Evolutionary conservation across 2,888 invertebrate genomes (phyloP).

Genomic region (Prosapia bicincta): DNA sequence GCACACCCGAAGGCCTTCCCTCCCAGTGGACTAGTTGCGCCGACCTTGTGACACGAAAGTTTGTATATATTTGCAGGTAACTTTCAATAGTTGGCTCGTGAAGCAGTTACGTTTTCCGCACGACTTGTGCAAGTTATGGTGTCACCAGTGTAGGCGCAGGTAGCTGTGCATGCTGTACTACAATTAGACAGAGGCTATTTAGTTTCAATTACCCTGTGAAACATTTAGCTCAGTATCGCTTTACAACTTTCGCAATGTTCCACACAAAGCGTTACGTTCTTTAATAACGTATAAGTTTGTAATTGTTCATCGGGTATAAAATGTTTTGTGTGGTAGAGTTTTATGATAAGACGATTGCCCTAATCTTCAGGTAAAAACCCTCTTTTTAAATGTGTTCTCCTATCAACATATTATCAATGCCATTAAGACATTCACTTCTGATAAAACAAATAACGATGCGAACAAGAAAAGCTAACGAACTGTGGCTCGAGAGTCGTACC

Average conservation of each 20-base stretch:
- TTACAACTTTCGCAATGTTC: too few species aligned
- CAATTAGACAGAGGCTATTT: not conserved
- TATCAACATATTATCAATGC: not conserved
- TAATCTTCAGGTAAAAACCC: too few species aligned
- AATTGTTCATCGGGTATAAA: too few species aligned
- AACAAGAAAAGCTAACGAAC: too few species aligned
- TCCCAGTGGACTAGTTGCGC: not conserved
- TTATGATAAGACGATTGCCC: too few species aligned
- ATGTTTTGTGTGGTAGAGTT: too few species aligned
- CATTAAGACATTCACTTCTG: not conserved
- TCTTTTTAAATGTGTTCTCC: not conserved
- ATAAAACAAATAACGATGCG: not conserved
- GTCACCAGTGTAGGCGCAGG: not conserved
- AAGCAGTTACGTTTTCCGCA: not conserved
- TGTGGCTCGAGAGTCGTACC: too few species aligned
- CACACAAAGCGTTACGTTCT: too few species aligned
- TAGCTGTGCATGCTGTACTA: not conserved
- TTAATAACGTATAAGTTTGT: too few species aligned
- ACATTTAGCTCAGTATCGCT: too few species aligned
- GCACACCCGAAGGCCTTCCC: not conserved
- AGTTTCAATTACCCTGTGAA: not conserved
- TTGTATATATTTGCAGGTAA: not conserved
- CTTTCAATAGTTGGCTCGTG: not conserved
- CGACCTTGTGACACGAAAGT: not conserved
- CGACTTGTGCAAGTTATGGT: not conserved